phyloP scores from a whole-genome alignment of 1,140 invertebrate genomes.

The Sarcophaga peregrina region DNA sequence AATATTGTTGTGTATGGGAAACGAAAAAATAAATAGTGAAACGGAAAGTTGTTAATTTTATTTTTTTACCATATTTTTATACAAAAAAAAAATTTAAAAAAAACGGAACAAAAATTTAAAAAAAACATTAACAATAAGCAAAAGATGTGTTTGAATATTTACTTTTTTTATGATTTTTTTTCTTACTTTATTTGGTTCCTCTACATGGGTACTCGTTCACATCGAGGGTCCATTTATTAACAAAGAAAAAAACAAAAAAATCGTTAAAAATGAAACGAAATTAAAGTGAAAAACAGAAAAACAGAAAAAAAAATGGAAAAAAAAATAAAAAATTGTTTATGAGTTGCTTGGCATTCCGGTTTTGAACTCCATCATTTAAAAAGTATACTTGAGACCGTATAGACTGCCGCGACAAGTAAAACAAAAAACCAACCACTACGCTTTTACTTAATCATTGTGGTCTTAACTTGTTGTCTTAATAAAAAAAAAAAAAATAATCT shows the following conservation, averaged over 20 bases:
- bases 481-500: background rate
- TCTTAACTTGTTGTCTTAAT: slow-evolving; percentile 23
- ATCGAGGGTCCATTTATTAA: slow-evolving; percentile 28
- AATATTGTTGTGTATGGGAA: background rate
- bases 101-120: background rate
- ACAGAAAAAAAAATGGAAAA: slow-evolving; percentile 2
- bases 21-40: background rate
- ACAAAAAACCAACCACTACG: too few relatives aligned
- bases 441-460: background rate
- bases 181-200: background rate
- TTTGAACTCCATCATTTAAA: slow-evolving; percentile 14
- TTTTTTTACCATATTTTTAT: background rate
- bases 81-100: too few relatives aligned
- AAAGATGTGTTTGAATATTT: background rate
- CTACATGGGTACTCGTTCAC: background rate
- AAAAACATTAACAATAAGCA: slow-evolving; percentile 14
- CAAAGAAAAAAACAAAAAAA: slow-evolving; percentile 20
- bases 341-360: slow-evolving; percentile 28
- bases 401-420: background rate
- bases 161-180: too few relatives aligned
- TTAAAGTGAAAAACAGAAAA: too few relatives aligned
- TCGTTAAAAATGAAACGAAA: background rate
- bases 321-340: slow-evolving; percentile 35
- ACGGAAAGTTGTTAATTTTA: slow-evolving; percentile 15
- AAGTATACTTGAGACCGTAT: slow-evolving; percentile 1